These are phyloP conservation scores for Hylaeus anthracinus DNA, from an alignment of 1,140 invertebrate genomes.

Conservation along the genomic window DNA sequence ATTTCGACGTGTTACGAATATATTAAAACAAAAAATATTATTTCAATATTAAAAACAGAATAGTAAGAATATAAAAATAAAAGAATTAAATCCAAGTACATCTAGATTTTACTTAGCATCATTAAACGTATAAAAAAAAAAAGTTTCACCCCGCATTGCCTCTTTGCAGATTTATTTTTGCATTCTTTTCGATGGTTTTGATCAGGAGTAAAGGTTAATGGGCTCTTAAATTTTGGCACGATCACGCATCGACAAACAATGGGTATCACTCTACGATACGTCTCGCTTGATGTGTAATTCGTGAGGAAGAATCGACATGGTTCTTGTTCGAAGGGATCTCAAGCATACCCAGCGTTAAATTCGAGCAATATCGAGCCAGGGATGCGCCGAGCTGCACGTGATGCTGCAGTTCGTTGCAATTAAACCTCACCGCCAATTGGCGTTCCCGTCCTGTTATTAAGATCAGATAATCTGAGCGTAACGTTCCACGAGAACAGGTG, in stretches of 20 bases:
- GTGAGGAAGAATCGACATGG: background rate
- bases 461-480: conserved; percentile 61
- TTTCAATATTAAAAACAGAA: no score
- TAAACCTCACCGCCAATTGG: conserved; percentile 55
- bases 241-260: background rate
- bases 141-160: no score
- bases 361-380: background rate
- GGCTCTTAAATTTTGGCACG: background rate
- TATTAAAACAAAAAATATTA: no score
- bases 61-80: no score
- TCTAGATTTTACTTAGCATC: no score
- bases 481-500: conserved; percentile 56
- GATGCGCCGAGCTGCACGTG: conserved; percentile 10
- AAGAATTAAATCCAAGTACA: no score
- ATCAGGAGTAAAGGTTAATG: no score
- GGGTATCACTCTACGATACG: background rate
- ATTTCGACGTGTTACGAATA: no score
- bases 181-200: no score
- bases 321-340: background rate
- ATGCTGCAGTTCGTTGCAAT: conserved; percentile 57
- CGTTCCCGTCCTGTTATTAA: conserved; percentile 57
- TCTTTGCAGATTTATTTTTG: no score
- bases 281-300: background rate
- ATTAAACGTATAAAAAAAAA: no score
- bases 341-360: conserved; percentile 42